Evolutionary conservation across 2,888 invertebrate genomes (phyloP).

Genomic region (Anodontia alba): DNA sequence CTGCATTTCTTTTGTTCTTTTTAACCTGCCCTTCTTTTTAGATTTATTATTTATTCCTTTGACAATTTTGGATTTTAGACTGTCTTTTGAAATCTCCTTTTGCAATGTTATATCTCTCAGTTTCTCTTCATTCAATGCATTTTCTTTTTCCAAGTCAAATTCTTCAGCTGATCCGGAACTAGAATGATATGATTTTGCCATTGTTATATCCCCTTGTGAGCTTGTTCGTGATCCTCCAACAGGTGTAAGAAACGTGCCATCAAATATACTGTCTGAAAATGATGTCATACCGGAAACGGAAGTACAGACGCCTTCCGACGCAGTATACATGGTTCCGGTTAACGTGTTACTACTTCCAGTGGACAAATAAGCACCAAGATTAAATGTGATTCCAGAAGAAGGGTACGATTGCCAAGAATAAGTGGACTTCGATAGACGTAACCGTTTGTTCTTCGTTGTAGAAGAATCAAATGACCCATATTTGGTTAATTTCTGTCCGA

Average conservation of each 20-base stretch:
- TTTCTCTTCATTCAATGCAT: constrained; percentile 47
- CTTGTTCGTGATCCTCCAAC: constrained; percentile 26
- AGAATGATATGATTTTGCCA: constrained; percentile 34
- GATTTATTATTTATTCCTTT: neutral
- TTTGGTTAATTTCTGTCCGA: neutral
- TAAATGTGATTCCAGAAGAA: neutral
- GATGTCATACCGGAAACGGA: constrained; percentile 50
- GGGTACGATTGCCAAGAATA: constrained; percentile 9
- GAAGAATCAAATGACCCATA: constrained; percentile 1
- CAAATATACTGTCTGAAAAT: constrained; percentile 33
- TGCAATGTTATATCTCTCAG: constrained; percentile 25
- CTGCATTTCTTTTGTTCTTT: neutral
- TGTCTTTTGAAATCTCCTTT: constrained; percentile 25
- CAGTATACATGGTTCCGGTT: constrained; percentile 58
- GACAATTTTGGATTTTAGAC: constrained; percentile 36
- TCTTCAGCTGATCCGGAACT: constrained; percentile 23
- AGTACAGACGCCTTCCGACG: constrained; percentile 50
- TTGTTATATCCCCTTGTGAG: neutral
- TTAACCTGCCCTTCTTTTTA: neutral
- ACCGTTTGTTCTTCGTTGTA: neutral
- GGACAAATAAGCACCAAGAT: constrained; percentile 28
- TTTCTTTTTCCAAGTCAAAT: constrained; percentile 34
- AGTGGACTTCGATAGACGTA: neutral
- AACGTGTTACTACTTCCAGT: constrained; percentile 45
- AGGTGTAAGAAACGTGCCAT: constrained; percentile 40